Evolutionary conservation across 2,797 vertebrate genomes (phyloP).

Genomic region (Gobionotothen gibberifrons): DNA sequence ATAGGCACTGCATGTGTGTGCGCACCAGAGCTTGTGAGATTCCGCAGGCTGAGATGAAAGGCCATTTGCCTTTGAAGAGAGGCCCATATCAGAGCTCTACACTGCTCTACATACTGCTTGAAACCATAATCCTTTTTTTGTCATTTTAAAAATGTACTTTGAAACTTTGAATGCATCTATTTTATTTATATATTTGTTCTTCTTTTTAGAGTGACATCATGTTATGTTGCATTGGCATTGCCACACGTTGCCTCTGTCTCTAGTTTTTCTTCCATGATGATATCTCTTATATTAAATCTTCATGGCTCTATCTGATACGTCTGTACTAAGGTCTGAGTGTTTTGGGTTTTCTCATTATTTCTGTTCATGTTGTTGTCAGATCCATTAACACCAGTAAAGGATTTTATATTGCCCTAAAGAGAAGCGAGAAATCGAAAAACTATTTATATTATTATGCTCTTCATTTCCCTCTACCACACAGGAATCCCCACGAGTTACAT

Average conservation of each 20-base stretch:
- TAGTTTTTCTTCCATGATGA: background rate
- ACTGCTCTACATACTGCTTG: slow-evolving; percentile 45
- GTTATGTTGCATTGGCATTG: slow-evolving; percentile 31
- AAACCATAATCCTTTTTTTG: slow-evolving; percentile 41
- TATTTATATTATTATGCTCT: slow-evolving; percentile 57
- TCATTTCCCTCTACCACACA: slow-evolving; percentile 45
- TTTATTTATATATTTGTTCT: slow-evolving; percentile 33
- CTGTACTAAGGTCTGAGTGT: slow-evolving; percentile 17
- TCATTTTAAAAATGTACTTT: slow-evolving; percentile 37
- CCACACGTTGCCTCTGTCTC: slow-evolving; percentile 8
- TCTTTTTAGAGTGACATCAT: slow-evolving; percentile 18
- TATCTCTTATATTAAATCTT: slow-evolving; percentile 36
- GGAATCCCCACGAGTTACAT: slow-evolving; percentile 64
- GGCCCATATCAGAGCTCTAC: slow-evolving; percentile 50
- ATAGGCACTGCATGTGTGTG: slow-evolving; percentile 33
- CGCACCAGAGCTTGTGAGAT: slow-evolving; percentile 41
- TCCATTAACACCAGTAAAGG: slow-evolving; percentile 48
- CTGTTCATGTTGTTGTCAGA: slow-evolving; percentile 21
- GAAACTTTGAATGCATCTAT: slow-evolving; percentile 28
- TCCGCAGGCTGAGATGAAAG: slow-evolving; percentile 67
- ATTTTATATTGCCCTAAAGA: slow-evolving; percentile 61
- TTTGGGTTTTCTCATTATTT: slow-evolving; percentile 34
- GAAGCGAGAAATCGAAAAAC: slow-evolving; percentile 39
- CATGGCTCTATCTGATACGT: slow-evolving; percentile 24
- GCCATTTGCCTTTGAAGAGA: slow-evolving; percentile 63